Evolutionary conservation across 92 coral and sea anemone species (phyloP).

Genomic region (Diadumene lineata): DNA sequence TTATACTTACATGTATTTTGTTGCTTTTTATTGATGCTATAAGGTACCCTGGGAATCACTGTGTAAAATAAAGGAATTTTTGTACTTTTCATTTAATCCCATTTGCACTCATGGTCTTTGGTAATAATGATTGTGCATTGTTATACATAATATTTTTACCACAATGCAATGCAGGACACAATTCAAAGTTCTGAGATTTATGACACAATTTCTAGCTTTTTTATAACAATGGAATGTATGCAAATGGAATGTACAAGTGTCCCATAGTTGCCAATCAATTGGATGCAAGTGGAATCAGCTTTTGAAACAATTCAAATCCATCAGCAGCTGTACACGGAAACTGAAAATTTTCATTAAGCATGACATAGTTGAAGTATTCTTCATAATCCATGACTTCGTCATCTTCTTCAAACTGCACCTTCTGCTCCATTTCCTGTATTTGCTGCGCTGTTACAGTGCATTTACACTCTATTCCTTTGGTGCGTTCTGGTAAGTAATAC

Average conservation of each 20-base stretch:
- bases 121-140: conserved; percentile 4
- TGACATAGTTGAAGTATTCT: conserved; percentile 61
- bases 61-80: neutral
- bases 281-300: conserved; percentile 44
- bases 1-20: conserved; percentile 2
- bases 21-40: conserved; percentile 15
- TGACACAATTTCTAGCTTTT: neutral
- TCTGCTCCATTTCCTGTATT: conserved; percentile 42
- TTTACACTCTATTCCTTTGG: conserved; percentile 49
- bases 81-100: neutral
- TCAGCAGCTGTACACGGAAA: conserved; percentile 50
- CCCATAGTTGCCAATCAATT: conserved; percentile 5
- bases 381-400: conserved; percentile 37
- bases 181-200: conserved; percentile 2
- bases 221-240: conserved; percentile 4
- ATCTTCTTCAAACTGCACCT: conserved; percentile 38
- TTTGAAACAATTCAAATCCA: conserved; percentile 47
- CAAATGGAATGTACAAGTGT: neutral
- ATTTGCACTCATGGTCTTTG: conserved; percentile 7
- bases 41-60: conserved; percentile 8
- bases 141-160: conserved; percentile 5
- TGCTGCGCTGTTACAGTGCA: conserved; percentile 18
- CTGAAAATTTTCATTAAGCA: conserved; percentile 50
- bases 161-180: conserved; percentile 1
- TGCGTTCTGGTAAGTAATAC: conserved; percentile 55